Evolutionary conservation across 1,140 invertebrate species (phyloP).

Genomic region (Coenobita brevimanus): DNA sequence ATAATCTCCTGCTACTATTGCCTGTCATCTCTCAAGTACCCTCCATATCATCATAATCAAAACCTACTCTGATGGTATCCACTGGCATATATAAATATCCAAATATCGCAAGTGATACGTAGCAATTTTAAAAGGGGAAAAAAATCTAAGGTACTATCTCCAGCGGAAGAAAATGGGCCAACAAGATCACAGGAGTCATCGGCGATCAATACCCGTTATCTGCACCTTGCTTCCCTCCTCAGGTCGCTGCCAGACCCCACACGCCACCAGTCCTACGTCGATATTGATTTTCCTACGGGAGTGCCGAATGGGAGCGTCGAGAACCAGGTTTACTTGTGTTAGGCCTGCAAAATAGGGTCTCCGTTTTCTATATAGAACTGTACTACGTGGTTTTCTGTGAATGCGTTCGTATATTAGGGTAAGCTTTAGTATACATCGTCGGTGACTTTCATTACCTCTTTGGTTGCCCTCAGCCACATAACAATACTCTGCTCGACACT

Average conservation of each 20-base stretch:
- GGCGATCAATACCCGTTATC: slow-evolving; percentile 64
- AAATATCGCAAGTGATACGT: too few species aligned
- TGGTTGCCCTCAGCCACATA: too few species aligned
- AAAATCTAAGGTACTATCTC: background rate
- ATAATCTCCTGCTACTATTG: background rate
- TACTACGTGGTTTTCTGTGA: slow-evolving; percentile 11
- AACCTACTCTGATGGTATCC: background rate
- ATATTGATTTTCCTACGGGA: slow-evolving; percentile 59
- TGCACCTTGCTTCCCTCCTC: slow-evolving; percentile 61
- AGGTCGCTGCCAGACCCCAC: slow-evolving; percentile 37
- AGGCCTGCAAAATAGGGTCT: slow-evolving; percentile 15
- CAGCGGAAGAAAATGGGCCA: slow-evolving; percentile 51
- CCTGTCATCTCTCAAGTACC: background rate
- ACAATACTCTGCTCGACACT: too few species aligned
- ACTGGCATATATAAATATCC: background rate
- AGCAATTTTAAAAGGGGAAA: too few species aligned
- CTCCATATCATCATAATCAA: background rate
- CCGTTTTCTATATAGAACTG: slow-evolving; percentile 43
- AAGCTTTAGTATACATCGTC: background rate
- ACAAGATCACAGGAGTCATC: slow-evolving; percentile 63
- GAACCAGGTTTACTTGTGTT: slow-evolving; percentile 38
- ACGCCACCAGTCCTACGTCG: slow-evolving; percentile 51
- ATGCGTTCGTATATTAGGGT: background rate
- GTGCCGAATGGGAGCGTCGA: background rate
- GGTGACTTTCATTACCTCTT: too few species aligned